Conservation (phyloP, 1,140 invertebrate genomes). For the Popillia japonica region DNA sequence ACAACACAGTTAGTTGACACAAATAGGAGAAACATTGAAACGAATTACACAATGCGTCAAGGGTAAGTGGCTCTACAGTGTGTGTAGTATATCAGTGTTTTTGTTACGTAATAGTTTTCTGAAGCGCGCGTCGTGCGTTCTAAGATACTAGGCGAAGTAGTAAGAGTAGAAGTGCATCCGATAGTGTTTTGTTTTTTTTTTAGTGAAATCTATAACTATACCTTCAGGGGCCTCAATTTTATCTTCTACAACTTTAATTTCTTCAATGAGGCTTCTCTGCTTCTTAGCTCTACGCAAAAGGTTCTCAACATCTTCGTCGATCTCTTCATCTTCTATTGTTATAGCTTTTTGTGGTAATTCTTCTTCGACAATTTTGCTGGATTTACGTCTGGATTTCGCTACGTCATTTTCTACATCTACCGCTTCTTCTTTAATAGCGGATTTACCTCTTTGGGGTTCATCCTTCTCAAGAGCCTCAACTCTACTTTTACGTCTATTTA, state of each 20-base stretch:
- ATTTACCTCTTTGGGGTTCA: constrained; percentile 14
- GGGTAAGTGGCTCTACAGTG: constrained; percentile 16
- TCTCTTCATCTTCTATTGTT: constrained; percentile 61
- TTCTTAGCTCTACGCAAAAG: constrained; percentile 71
- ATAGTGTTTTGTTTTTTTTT: constrained; percentile 17
- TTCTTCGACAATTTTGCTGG: constrained; percentile 43
- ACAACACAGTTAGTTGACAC: constrained; percentile 13
- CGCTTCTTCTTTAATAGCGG: constrained; percentile 1
- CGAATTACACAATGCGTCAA: constrained; percentile 10
- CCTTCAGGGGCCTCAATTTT: constrained; percentile 59
- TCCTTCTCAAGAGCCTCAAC: constrained; percentile 32
- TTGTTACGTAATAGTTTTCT: not conserved
- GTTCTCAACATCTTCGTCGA: constrained; percentile 68
- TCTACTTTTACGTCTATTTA: constrained; percentile 9
- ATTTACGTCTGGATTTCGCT: constrained; percentile 23
- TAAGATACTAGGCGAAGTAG: not conserved
- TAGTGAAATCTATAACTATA: constrained; percentile 46
- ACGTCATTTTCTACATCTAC: not conserved
- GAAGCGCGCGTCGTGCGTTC: constrained; percentile 24
- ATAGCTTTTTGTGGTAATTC: constrained; percentile 53
- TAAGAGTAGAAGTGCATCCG: constrained; percentile 11
- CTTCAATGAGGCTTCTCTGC: constrained; percentile 73
- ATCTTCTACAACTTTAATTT: constrained; percentile 66
- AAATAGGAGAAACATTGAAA: constrained; percentile 8
- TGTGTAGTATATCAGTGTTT: constrained; percentile 8